Evolutionary conservation across 1,140 invertebrate species (phyloP), one percentile per base, ranked within the genome.

Genomic region (Parasteatoda tepidariorum): DNA sequence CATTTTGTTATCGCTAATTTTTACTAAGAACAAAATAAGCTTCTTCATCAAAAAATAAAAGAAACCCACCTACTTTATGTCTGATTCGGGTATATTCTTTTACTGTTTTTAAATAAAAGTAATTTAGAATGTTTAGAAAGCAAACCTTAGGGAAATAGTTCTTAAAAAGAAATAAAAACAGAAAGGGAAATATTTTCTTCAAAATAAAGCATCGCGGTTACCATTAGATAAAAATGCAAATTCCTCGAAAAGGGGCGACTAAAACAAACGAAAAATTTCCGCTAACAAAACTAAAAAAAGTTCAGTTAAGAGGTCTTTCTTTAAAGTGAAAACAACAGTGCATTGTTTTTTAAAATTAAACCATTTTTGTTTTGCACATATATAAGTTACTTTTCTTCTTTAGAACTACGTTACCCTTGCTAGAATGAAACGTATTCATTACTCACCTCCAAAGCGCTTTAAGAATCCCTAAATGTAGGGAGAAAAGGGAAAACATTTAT

Each of bases 341-440:
- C 55, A 61, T 75, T 76, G 38, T 30, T 48, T 76, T 64, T 64
- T 30, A 57, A 67, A 79, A 68, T 48, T 59, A 57, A 68, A 79
- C 64, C 48, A 24, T 31, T 62, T 9, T 22, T 82, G 33, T 34
- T 73, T n/a, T 33, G 66, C 31, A 71, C 78, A 78, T n/a, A n/a
- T 71, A 62, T 68, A 59, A 71, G 78, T 62, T 61, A 59, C 62
- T 61, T 38, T 68, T 28, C 48, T 22, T 11, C 18, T 64, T 70
- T 57, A 79, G 67, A 67, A 67, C 62, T 78, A 38, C 48, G 38
- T 70, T 82, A 61, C 71, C 71, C 18, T 4, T 38, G 15, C 22
- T n/a, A 55, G 2, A 70, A 70, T 33, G 33, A 79, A 79, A 48
- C 71, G 61, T 82, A 81, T 81, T 81, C 76, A 81, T 81, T 81